Conservation (phyloP, 2,113 vertebrate species). For the Dendrocopos noguchii region DNA sequence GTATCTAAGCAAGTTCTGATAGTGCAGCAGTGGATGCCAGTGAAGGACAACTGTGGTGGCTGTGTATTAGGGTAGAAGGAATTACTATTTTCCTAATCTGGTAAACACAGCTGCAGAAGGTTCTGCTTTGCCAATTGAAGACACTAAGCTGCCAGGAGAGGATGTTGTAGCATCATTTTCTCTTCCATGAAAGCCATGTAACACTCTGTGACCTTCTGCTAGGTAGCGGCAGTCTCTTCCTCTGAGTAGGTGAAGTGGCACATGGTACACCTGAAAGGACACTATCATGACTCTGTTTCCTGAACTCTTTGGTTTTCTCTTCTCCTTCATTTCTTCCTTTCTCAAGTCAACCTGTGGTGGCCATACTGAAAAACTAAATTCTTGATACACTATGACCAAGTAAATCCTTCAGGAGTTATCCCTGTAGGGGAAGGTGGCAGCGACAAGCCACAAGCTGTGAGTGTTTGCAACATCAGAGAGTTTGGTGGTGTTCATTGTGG, state of each 20-base stretch:
- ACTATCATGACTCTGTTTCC: not conserved
- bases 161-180: not conserved
- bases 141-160: not conserved
- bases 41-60: not conserved
- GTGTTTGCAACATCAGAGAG: not conserved
- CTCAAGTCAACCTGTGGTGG: not conserved
- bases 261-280: not conserved
- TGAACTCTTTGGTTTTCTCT: not conserved
- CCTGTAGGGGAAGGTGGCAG: not conserved
- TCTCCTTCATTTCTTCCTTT: not conserved
- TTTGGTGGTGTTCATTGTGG: not conserved
- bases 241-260: not conserved
- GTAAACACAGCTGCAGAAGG: not conserved
- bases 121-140: not conserved
- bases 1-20: not conserved
- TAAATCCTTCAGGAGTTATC: not conserved
- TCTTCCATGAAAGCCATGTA: not conserved
- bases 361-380: not conserved
- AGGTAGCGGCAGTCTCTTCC: not conserved
- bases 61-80: not conserved
- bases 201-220: not conserved
- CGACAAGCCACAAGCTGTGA: not conserved
- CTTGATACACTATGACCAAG: not conserved
- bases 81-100: not conserved
- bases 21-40: not conserved